Base-by-base conservation (phyloP, 2,888 invertebrate species). In the Synanthedon tipuliformis region DNA sequence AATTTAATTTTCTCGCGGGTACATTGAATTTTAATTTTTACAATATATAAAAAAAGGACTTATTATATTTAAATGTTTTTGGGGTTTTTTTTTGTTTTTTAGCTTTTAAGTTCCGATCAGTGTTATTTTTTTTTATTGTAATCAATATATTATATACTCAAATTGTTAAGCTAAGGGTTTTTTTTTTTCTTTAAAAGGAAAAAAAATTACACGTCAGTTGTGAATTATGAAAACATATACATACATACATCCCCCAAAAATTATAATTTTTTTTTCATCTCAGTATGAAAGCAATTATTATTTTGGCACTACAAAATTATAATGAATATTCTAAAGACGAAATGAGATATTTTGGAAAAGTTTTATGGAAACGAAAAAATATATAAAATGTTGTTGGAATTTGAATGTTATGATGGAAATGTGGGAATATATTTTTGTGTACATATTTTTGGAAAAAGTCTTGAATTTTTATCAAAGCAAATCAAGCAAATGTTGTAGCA, bases 261-360 rank as follows among this genome's bases (percentile, higher is more conserved):
- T 12, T 13, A 13, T 2, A 15, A 45, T 8, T 45, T 45, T 8
- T 45, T 13, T n/a, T 45, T 45, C n/a, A 13, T 45, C 45, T 15
- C n/a, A n/a, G 1, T 3, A 45, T 45, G 45, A n/a, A 45, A 12
- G 34, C 8, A 45, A 13, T 45, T 1, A n/a, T n/a, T n/a, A n/a
- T 3, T 15, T 15, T 15, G 45, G 15, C 45, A 45, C 45, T 45
- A 7, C 2, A 2, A 13, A 45, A 45, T 13, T 13, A n/a, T 15
- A 52, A 55, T 54, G 3, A 13, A 45, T 45, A 45, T 45, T 45
- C 41, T 53, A 48, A 58, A 59, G 55, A 58, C 60, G 56, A 64
- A 56, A 68, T 61, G 63, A 61, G 66, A 65, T 71, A 71, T 71
- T 71, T 71, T 71, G 59, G 68, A 67, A 60, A 59, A 51, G 62